phyloP scores from a whole-genome alignment of 2,797 vertebrate genomes.

The Atherinosoma microstoma region DNA sequence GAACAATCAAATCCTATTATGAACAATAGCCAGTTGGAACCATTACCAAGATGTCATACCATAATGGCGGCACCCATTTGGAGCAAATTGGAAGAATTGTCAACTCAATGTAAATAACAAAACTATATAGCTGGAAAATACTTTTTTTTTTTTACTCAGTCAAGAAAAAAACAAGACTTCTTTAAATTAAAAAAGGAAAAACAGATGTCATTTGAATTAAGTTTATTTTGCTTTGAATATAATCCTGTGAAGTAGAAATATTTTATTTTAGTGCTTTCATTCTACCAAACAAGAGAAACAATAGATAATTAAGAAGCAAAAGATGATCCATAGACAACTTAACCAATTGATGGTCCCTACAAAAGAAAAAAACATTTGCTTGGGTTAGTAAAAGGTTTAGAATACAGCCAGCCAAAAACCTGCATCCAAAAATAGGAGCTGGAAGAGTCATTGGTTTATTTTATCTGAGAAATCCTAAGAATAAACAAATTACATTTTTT shows the following conservation, averaged over 20 bases:
- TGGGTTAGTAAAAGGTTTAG: background rate
- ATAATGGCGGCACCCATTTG: constrained; percentile 57
- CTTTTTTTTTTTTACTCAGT: background rate
- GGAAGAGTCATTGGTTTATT: background rate
- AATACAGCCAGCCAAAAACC: background rate
- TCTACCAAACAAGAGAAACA: no score
- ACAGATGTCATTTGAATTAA: background rate
- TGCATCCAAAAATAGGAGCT: background rate
- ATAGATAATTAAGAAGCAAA: background rate
- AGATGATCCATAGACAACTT: background rate
- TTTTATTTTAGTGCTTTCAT: background rate
- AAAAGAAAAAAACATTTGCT: background rate
- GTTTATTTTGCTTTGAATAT: background rate
- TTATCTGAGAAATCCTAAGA: background rate
- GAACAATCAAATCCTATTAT: constrained; percentile 71
- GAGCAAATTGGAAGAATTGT: constrained; percentile 36
- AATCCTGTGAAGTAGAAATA: background rate
- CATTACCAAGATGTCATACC: constrained; percentile 65
- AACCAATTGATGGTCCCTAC: no score
- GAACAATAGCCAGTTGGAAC: constrained; percentile 68
- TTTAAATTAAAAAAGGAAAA: background rate
- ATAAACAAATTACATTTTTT: background rate
- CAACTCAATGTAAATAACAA: constrained; percentile 25
- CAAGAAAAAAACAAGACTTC: background rate
- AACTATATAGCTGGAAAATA: constrained; percentile 28